Evolutionary conservation across 2,797 vertebrate species (phyloP).

Genomic region (Hephaestus fuliginosus): DNA sequence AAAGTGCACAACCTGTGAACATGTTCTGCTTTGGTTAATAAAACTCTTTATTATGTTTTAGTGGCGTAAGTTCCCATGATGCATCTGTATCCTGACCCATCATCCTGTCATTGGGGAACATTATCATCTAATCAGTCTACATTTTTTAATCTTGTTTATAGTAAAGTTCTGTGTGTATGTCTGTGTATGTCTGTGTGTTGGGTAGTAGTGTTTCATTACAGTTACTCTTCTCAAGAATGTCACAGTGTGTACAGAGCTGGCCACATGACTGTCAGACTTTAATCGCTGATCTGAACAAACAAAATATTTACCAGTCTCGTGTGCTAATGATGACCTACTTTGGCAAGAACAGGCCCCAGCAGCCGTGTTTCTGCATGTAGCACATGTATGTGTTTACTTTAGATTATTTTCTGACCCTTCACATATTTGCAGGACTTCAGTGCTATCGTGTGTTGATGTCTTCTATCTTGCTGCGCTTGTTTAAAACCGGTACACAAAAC

Average conservation of each 20-base stretch:
- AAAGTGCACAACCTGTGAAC: background rate
- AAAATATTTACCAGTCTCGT: background rate
- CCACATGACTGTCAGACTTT: constrained; percentile 43
- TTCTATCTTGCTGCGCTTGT: background rate
- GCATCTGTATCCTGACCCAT: background rate
- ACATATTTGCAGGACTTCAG: too few relatives aligned
- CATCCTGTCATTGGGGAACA: too few relatives aligned
- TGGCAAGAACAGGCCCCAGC: background rate
- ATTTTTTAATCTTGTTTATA: background rate
- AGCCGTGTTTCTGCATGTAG: background rate
- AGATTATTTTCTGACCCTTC: background rate
- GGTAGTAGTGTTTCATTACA: background rate
- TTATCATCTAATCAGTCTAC: background rate
- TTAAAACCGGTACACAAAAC: too few relatives aligned
- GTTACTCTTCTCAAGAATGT: constrained; percentile 11
- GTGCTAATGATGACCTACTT: background rate
- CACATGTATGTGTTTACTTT: background rate
- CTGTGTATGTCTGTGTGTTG: background rate
- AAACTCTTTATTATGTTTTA: background rate
- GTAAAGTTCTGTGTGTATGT: background rate
- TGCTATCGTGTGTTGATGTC: background rate
- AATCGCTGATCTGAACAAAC: constrained; percentile 23
- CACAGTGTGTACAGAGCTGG: constrained; percentile 15
- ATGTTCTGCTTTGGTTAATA: background rate
- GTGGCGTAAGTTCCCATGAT: background rate